These are phyloP conservation scores for Thecocarcelia acutangulata DNA, from an alignment of 2,888 invertebrate genomes.

Conservation along the genomic window DNA sequence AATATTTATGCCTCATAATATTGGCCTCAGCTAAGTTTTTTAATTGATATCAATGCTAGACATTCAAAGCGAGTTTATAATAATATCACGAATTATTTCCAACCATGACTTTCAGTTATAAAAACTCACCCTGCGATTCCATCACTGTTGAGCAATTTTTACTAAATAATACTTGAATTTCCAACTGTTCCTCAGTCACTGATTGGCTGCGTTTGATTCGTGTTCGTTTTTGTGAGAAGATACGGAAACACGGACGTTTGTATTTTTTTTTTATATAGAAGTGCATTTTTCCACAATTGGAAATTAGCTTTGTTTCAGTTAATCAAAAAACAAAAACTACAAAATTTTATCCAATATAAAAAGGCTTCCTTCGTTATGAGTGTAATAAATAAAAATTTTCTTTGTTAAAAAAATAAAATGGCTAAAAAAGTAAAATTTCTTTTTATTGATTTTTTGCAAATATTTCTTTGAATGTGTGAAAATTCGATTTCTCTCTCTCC, in stretches of 20 bases:
- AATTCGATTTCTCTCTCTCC: conserved; percentile 59
- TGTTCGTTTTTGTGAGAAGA: conserved; percentile 38
- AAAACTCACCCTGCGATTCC: background rate
- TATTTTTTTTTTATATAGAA: conserved; percentile 25
- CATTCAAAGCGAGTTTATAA: too few species aligned
- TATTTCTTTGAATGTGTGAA: conserved; percentile 53
- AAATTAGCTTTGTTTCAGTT: conserved; percentile 33
- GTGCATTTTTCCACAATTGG: conserved; percentile 49
- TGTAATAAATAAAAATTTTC: conserved; percentile 6
- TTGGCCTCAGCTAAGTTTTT: too few species aligned
- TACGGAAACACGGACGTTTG: conserved; percentile 15
- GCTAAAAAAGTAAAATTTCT: conserved; percentile 59
- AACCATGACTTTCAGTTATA: background rate
- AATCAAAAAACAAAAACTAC: conserved; percentile 29
- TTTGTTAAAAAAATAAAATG: background rate
- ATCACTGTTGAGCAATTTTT: too few species aligned
- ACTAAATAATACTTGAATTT: background rate
- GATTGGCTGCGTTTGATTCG: conserved; percentile 52
- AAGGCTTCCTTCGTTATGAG: conserved; percentile 31
- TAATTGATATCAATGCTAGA: too few species aligned
- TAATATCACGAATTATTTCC: too few species aligned
- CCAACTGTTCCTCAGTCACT: conserved; percentile 51
- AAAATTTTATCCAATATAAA: conserved; percentile 8
- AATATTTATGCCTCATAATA: too few species aligned
- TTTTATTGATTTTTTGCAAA: conserved; percentile 66